Conservation (phyloP, 2,888 invertebrate genomes). For the Aphidoletes aphidimyza region DNA sequence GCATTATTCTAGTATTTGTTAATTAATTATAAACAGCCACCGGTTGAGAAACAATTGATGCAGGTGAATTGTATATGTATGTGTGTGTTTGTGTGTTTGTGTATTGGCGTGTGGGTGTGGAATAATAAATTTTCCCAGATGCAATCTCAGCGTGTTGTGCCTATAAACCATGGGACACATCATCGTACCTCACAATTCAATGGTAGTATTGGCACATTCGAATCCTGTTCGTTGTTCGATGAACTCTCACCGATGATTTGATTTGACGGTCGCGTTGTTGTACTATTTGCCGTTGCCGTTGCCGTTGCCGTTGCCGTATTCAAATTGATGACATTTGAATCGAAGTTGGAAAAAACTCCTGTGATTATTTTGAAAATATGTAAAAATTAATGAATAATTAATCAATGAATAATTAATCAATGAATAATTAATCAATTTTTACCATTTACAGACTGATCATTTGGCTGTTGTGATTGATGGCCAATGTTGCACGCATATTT, state of each 20-base stretch:
- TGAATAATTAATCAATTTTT: neutral
- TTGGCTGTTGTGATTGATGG: neutral
- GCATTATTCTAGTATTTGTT: no score
- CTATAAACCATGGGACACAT: neutral
- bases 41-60: no score
- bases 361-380: neutral
- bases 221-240: conserved; percentile 9
- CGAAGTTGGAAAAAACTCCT: no score
- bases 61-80: no score
- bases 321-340: neutral
- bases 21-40: no score
- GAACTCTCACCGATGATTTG: neutral
- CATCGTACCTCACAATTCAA: conserved; percentile 28
- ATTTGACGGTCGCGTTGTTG: no score
- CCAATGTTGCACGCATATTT: neutral
- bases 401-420: neutral
- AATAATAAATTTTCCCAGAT: no score
- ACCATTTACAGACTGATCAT: neutral
- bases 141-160: neutral
- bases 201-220: neutral
- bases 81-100: no score
- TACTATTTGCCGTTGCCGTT: neutral
- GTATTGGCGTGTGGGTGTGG: no score
- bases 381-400: neutral
- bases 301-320: neutral